Evolutionary conservation across 1,140 invertebrate genomes (phyloP), one percentile per base, ranked within the genome.

Genomic region (Eurosta solidaginis): DNA sequence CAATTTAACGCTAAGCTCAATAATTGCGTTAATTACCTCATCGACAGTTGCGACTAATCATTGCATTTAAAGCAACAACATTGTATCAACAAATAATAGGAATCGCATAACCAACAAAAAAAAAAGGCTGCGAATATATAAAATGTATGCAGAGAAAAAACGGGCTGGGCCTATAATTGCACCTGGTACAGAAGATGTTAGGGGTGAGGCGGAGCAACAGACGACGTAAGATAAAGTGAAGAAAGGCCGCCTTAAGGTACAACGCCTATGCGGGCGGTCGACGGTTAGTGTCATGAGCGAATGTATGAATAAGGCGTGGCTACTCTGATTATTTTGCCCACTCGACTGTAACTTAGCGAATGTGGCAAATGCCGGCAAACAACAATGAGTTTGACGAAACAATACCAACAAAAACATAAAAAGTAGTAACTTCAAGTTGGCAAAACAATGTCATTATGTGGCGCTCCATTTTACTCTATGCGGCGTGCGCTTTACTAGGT

Each of bases 311-410:
- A 20, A 40, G 59, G 59, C 59, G 59, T 76, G 29, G 77, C 73
- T 79, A 73, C 63, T 79, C 78, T 79, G 73, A 47, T 45, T 49
- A 74, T 42, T 78, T 78, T 77, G 79, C 77, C 74, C 74, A 47
- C 22, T 33, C 44, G n/a, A 49, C 42, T 78, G 78, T 52, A 77
- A 78, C 47, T 27, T 79, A 54, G 76, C 27, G 63, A 49, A 27
- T 77, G 52, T 75, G 63, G 79, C 76, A 79, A 80, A 82, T 81
- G 85, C 85, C 85, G 82, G 81, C 83, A 84, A 85, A 85, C 84
- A 84, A 82, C 81, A 85, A 81, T 79, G 82, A 83, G 82, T 74
- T 81, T 81, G 45, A 33, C 27, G 47, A 12, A 45, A 52, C 45
- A 80, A 73, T 45, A 54, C 79, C 74, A 79, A 73, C 54, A 63